Conservation (phyloP, 2,113 vertebrate species). For the Cathartes aura region DNA sequence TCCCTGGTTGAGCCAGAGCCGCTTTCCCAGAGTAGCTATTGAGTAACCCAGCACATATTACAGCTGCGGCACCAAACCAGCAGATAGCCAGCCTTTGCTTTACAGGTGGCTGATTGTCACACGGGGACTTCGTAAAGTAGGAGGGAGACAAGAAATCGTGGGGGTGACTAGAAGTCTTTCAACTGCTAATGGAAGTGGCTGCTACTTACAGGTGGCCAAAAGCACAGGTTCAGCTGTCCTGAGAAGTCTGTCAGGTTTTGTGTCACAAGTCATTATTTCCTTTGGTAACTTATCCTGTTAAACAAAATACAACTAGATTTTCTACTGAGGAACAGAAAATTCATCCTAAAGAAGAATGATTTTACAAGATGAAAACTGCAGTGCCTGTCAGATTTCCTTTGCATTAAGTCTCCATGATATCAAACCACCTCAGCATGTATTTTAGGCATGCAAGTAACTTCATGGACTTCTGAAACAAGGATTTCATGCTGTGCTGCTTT, state of each 20-base stretch:
- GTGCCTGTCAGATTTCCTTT: neutral
- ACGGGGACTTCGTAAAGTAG: neutral
- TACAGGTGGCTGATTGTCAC: neutral
- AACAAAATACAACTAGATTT: neutral
- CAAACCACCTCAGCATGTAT: neutral
- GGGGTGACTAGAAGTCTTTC: neutral
- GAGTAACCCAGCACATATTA: neutral
- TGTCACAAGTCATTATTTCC: neutral
- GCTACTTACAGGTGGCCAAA: neutral
- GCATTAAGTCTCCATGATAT: neutral
- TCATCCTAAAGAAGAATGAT: neutral
- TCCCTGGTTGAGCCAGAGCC: neutral
- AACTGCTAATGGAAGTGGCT: slow-evolving; percentile 12
- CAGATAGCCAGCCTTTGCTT: neutral
- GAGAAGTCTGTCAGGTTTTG: neutral
- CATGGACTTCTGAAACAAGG: neutral
- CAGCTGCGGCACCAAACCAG: neutral
- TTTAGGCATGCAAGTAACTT: neutral
- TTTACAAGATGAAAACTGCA: neutral
- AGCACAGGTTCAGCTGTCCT: neutral
- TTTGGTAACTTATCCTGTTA: neutral
- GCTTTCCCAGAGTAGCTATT: neutral
- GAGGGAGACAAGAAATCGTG: neutral
- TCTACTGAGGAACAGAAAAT: neutral
- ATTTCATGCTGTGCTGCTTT: neutral